These are phyloP conservation scores for Larimichthys polyactis DNA, from an alignment of 2,113 vertebrate species.

Conservation along the genomic window DNA sequence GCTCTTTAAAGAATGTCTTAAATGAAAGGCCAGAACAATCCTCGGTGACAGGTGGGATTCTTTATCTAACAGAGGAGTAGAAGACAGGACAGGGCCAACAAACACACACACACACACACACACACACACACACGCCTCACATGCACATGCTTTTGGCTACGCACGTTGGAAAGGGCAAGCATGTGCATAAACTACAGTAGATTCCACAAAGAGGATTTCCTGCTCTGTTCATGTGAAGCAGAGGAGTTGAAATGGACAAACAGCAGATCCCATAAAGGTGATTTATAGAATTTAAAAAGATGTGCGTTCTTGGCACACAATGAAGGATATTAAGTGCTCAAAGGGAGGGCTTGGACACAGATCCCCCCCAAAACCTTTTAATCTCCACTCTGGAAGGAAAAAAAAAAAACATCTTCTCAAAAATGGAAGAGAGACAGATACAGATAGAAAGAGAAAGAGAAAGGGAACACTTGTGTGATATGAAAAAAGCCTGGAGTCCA, in stretches of 20 bases:
- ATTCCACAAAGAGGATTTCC: conserved; percentile 74
- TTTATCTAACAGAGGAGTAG: conserved; percentile 74
- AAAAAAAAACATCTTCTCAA: conserved; percentile 62
- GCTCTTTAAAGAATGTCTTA: conserved; percentile 75
- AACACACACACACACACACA: conserved; percentile 46
- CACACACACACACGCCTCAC: conserved; percentile 6
- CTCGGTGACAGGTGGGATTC: conserved; percentile 79
- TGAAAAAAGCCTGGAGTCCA: conserved; percentile 62
- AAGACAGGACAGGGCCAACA: conserved; percentile 66
- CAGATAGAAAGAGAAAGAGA: not conserved
- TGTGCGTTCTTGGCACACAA: conserved; percentile 80
- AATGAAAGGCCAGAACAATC: conserved; percentile 80
- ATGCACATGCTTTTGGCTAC: conserved; percentile 32
- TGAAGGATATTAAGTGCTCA: conserved; percentile 80
- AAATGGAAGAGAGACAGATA: conserved; percentile 32
- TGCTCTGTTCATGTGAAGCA: conserved; percentile 73
- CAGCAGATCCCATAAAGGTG: conserved; percentile 81
- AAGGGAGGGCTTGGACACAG: conserved; percentile 73
- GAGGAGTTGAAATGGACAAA: conserved; percentile 78
- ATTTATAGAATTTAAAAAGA: conserved; percentile 86
- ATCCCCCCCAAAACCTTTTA: conserved; percentile 79
- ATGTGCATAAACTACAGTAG: conserved; percentile 61
- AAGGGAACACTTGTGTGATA: conserved; percentile 37
- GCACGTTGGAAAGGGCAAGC: conserved; percentile 44
- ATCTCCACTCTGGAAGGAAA: conserved; percentile 73